Evolutionary conservation across 2,113 vertebrate genomes (phyloP), one percentile per base, ranked within the genome.

Genomic region (Calonectris borealis): DNA sequence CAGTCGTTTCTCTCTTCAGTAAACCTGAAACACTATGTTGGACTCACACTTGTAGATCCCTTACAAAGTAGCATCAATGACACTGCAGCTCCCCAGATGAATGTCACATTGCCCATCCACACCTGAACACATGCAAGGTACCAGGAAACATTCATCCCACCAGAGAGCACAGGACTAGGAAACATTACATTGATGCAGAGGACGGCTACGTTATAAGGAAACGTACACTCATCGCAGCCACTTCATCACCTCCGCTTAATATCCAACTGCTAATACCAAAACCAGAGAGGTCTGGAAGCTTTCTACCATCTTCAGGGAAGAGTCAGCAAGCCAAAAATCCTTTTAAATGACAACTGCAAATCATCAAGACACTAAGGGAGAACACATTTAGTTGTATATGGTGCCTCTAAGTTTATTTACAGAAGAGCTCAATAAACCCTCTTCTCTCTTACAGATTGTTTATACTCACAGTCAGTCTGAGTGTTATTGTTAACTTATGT

Each of bases 291-390:
- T 36, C 42, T 88, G 24, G 13, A 91, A 70, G 61, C 15, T 79
- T 90, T 64, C 48, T 27, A 57, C 16, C 25, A 40, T 55, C n/a
- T 62, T 73, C 44, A 94, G 48, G 34, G n/a, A 88, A 83, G 42
- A 83, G 32, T 32, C n/a, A 57, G 13, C 6, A 77, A 65, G 29
- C 16, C 54, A 65, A 91, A 94, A 86, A 65, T 13, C 11, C 19
- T 78, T 88, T 66, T 20, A 78, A 95, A 82, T n/a, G 14, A 79
- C 80, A 90, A 52, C 27, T 48, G 27, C 26, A 82, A 81, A 87
- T 25, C 60, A 58, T 13, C 48, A 66, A 81, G 38, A 83, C 55
- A 46, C 42, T 66, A 61, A 57, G 51, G 55, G 9, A 88, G 25
- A 92, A 66, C 19, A 57, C 7, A 16, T 87, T 57, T 38, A 55